Percentiles rank a stretch among this genome's conserved stretches.
These are phyloP conservation scores for Taeniopygia guttata DNA, from an alignment of 2,797 vertebrate species.

Conservation along the genomic window DNA sequence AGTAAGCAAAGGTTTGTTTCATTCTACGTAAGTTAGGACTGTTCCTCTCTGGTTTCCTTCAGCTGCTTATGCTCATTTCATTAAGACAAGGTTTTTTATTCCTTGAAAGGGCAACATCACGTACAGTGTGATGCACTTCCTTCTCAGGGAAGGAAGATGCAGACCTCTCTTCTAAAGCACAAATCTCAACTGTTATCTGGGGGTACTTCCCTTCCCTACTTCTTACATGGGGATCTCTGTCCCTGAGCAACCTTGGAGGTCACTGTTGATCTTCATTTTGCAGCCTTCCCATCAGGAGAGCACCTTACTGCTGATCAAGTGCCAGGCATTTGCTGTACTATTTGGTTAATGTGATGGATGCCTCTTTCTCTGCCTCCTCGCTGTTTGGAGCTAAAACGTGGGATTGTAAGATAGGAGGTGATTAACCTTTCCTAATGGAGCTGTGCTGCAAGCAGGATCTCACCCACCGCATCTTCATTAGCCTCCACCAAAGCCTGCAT, in stretches of 20 bases:
- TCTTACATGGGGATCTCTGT: neutral
- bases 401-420: slow-evolving; percentile 55
- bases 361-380: slow-evolving; percentile 38
- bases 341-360: slow-evolving; percentile 69
- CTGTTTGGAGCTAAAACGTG: slow-evolving; percentile 53
- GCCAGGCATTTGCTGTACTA: neutral
- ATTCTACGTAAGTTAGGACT: neutral
- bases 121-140: neutral
- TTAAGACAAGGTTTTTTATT: neutral
- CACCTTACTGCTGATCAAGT: neutral
- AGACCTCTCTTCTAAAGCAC: neutral
- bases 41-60: neutral
- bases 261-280: neutral
- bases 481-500: slow-evolving; percentile 45
- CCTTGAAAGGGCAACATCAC: neutral
- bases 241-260: neutral
- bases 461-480: slow-evolving; percentile 67
- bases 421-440: slow-evolving; percentile 73
- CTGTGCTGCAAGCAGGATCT: slow-evolving; percentile 51
- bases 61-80: neutral
- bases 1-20: neutral
- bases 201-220: neutral
- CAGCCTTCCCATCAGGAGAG: neutral
- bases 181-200: neutral
- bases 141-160: neutral